A percentile compares a stretch with the other conserved stretches of the same genome.
Conservation (phyloP, 2,113 vertebrate species). For the Agelaius phoeniceus region DNA sequence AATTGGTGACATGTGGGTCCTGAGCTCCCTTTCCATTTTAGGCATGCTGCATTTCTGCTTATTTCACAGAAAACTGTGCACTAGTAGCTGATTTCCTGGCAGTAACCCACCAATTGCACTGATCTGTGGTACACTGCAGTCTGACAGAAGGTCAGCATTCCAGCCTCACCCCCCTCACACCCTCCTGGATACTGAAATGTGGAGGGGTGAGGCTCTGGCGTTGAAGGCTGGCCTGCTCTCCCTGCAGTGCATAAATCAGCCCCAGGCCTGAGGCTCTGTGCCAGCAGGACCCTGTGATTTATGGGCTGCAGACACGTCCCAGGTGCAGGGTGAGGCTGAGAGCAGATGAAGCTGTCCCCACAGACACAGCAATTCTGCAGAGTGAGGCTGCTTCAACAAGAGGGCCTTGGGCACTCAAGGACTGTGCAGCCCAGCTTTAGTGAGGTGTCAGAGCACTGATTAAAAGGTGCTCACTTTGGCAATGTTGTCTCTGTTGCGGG, state of each 20-base stretch:
- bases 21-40: neutral
- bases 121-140: neutral
- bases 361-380: neutral
- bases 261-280: neutral
- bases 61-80: neutral
- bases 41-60: neutral
- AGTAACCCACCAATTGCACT: neutral
- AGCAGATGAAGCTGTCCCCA: neutral
- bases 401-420: neutral
- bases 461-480: neutral
- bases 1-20: neutral
- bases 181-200: neutral
- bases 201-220: neutral
- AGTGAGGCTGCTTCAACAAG: neutral
- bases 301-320: neutral
- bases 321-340: neutral
- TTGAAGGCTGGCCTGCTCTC: accelerated
- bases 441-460: neutral
- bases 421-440: neutral
- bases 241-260: neutral
- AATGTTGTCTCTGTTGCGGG: neutral
- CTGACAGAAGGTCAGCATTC: neutral
- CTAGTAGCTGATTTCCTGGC: neutral
- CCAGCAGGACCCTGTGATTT: neutral
- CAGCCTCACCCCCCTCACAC: neutral